These are phyloP conservation scores for Aporophyla nigra DNA, from an alignment of 2,888 invertebrate species.

Conservation along the genomic window DNA sequence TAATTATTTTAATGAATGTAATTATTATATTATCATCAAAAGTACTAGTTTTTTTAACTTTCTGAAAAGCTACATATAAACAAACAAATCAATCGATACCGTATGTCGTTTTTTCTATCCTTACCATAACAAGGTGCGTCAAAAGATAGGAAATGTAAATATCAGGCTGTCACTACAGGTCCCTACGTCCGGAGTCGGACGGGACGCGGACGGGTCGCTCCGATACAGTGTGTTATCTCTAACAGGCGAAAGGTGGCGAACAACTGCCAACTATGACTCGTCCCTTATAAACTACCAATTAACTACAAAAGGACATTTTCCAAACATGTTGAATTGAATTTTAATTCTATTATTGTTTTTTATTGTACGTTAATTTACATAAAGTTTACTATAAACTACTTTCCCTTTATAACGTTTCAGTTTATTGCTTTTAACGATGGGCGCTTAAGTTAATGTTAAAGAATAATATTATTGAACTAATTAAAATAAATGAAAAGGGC, in stretches of 20 bases:
- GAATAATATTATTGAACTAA: slow-evolving; percentile 42
- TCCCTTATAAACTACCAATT: slow-evolving; percentile 69
- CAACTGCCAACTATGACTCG: slow-evolving; percentile 44
- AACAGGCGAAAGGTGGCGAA: slow-evolving; percentile 58
- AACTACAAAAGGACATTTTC: slow-evolving; percentile 65
- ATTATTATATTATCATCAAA: background rate
- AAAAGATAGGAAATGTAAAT: slow-evolving; percentile 79
- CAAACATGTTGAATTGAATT: slow-evolving; percentile 55
- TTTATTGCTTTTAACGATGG: slow-evolving; percentile 27
- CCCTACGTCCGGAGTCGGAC: slow-evolving; percentile 43
- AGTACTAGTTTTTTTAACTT: background rate
- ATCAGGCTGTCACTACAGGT: slow-evolving; percentile 65
- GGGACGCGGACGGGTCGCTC: slow-evolving; percentile 14
- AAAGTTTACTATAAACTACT: slow-evolving; percentile 15
- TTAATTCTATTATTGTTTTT: slow-evolving; percentile 64
- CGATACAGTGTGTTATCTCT: slow-evolving; percentile 40
- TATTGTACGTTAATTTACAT: slow-evolving; percentile 34
- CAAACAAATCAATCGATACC: background rate
- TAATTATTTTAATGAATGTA: background rate
- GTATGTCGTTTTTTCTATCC: slow-evolving; percentile 55
- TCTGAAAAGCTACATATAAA: background rate
- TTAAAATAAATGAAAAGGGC: slow-evolving; percentile 59
- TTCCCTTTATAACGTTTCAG: background rate
- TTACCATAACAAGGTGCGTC: slow-evolving; percentile 77
- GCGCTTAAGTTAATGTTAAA: slow-evolving; percentile 19